phyloP scores from a whole-genome alignment of 2,113 vertebrate genomes.

The Lepus timidus region DNA sequence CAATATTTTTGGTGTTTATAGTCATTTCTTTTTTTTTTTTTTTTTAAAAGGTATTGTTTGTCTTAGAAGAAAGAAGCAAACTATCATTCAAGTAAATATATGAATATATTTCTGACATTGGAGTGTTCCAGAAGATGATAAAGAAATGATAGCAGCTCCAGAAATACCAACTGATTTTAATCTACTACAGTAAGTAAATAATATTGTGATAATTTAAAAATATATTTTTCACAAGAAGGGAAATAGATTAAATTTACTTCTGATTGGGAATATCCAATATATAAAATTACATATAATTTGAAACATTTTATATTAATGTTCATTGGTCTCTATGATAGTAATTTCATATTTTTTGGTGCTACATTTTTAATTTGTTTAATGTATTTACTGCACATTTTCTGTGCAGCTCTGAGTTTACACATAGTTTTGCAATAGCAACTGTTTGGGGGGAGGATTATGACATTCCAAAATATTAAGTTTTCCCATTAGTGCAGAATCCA shows the following conservation, averaged over 20 bases:
- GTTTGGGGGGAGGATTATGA: conserved; percentile 5
- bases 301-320: conserved; percentile 48
- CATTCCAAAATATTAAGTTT: conserved; percentile 43
- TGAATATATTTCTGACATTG: conserved; percentile 90
- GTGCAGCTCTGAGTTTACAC: background rate
- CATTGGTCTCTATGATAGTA: conserved; percentile 38
- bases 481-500: conserved; percentile 40
- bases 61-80: conserved; percentile 85
- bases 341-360: background rate
- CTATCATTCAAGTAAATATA: conserved; percentile 83
- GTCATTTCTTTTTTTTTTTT: conserved; percentile 5
- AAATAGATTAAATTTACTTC: conserved; percentile 50
- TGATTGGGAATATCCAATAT: conserved; percentile 31
- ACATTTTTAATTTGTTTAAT: conserved; percentile 53
- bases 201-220: conserved; percentile 51
- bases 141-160: conserved; percentile 99
- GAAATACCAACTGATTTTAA: conserved; percentile 98
- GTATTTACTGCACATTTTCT: conserved; percentile 40
- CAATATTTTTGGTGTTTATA: conserved; percentile 65
- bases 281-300: conserved; percentile 9
- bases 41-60: conserved; percentile 81
- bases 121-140: conserved; percentile 97
- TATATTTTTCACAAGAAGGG: conserved; percentile 25
- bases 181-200: conserved; percentile 95
- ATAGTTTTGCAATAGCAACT: conserved; percentile 40